Base-by-base conservation (phyloP, 1,140 invertebrate species). In the Trichomalopsis sarcophagae region DNA sequence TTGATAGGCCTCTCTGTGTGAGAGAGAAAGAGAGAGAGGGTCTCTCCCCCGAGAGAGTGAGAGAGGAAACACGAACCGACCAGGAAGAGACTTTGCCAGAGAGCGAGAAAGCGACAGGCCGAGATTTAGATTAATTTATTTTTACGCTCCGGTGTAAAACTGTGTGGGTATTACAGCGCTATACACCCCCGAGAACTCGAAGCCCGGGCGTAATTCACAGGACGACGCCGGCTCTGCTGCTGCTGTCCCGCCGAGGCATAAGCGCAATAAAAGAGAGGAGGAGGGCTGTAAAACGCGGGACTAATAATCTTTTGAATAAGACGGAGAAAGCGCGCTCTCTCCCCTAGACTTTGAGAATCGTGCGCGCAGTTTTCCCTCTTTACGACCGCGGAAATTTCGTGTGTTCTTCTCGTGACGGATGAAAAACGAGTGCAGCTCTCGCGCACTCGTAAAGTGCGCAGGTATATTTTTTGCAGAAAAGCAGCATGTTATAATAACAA, bases 51-150 rank as follows among this genome's bases (percentile, higher is more conserved):
- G 55, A 21, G 55, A 62, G 55, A n/a, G 17, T n/a, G 55, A 62
- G 55, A 36, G 33, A 36, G 33, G 33, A 33, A 62, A 62, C 14
- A 6, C 21, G 55, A 6, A 40, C 40, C 40, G 14, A 21, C 14
- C 55, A 21, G 55, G 17, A 62, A 21, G 55, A 62, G n/a, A 62
- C 14, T 62, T 17, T 62, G 1, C 14, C 21, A 21, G 55, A 62
- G 55, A 62, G 17, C 5, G 17, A 62, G 17, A 17, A 62, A 62
- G 55, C 55, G 55, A 62, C 55, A 62, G 55, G 55, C 21, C 6
- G 55, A 62, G 55, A 62, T 62, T 62, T n/a, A 73, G 69, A 73
- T 73, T 73, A 73, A 73, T 73, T 36, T 73, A 73, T 73, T 73
- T 68, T 73, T 73, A 73, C 69, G 69, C 14, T n/a, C 27, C 69